Evolutionary conservation across 1,140 invertebrate species (phyloP), one percentile per base, ranked within the genome.

Genomic region (Copidosoma floridanum): DNA sequence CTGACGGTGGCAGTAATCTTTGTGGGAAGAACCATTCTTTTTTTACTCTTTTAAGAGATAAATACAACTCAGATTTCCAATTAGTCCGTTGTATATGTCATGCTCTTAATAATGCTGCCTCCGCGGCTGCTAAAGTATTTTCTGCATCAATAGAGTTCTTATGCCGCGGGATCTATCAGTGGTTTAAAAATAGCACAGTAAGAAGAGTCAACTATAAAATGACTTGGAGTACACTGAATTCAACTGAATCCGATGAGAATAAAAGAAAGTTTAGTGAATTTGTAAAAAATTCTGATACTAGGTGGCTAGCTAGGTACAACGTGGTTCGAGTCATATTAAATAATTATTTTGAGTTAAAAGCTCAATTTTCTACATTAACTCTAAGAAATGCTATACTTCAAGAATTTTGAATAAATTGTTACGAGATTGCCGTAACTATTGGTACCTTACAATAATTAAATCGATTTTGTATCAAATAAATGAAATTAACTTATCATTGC

Each of bases 301-400:
- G 74, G 57, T 80, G 73, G 72, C 59, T 79, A 38, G 73, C 71
- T n/a, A 41, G 52, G 18, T 65, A 55, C 35, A 41, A 56, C 11
- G 72, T 71, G 14, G 71, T 76, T 3, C 60, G 64, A 54, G 27
- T 68, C 44, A 73, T 76, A 43, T 51, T 71, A 8, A 63, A 74
- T 12, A 74, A 79, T 56, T 79, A 71, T 70, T 10, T 67, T 24
- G 73, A 77, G 63, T 68, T 78, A 53, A 75, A 75, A 69, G 40
- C 48, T 24, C 67, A 71, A 63, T 73, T 74, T 51, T 23, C 58
- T 40, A 32, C 60, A 10, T 54, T 65, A 35, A 58, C 10, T 57
- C 61, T 11, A 62, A 69, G 37, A 65, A 64, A 51, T n/a, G n/a
- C n/a, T n/a, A n/a, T n/a, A n/a, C n/a, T n/a, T n/a, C n/a, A n/a